Conservation (phyloP, 2,888 invertebrate species). For the Leucania comma region DNA sequence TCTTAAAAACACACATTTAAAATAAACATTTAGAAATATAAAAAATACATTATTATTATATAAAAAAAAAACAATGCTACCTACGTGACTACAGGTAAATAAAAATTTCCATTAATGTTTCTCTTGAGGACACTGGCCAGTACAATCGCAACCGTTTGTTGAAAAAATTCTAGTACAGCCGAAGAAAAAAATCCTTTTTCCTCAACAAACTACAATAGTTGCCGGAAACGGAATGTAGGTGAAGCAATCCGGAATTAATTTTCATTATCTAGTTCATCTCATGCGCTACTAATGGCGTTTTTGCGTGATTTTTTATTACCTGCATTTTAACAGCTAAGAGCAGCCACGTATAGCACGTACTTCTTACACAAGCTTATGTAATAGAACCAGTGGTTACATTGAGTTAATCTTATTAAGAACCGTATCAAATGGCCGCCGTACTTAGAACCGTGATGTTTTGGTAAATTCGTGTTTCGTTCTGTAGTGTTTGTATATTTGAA, state of each 20-base stretch:
- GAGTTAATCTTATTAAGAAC: slow-evolving; percentile 30
- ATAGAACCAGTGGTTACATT: slow-evolving; percentile 31
- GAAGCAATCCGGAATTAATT: slow-evolving; percentile 36
- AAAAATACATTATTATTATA: too few relatives aligned
- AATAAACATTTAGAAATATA: too few relatives aligned
- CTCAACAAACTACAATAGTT: background rate
- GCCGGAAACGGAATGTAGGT: slow-evolving; percentile 17
- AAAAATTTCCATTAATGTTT: too few relatives aligned
- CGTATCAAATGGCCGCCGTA: slow-evolving; percentile 57
- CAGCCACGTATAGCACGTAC: slow-evolving; percentile 29
- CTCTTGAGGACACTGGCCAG: background rate
- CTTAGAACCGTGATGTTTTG: slow-evolving; percentile 67
- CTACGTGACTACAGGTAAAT: too few relatives aligned
- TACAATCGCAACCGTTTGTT: too few relatives aligned
- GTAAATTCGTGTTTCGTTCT: slow-evolving; percentile 56
- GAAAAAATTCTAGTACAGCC: too few relatives aligned
- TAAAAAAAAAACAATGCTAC: too few relatives aligned
- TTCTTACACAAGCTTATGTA: slow-evolving; percentile 42
- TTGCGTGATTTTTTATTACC: slow-evolving; percentile 41
- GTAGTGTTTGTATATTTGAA: slow-evolving; percentile 24
- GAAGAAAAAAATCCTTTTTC: background rate
- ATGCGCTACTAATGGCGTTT: slow-evolving; percentile 35
- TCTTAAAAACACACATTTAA: too few relatives aligned
- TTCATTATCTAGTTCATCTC: slow-evolving; percentile 39
- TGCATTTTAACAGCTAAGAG: slow-evolving; percentile 12